Percentiles rank a stretch among this genome's conserved stretches.
phyloP scores from a whole-genome alignment of 2,888 invertebrate genomes.

The Stenchaetothrips biformis region DNA sequence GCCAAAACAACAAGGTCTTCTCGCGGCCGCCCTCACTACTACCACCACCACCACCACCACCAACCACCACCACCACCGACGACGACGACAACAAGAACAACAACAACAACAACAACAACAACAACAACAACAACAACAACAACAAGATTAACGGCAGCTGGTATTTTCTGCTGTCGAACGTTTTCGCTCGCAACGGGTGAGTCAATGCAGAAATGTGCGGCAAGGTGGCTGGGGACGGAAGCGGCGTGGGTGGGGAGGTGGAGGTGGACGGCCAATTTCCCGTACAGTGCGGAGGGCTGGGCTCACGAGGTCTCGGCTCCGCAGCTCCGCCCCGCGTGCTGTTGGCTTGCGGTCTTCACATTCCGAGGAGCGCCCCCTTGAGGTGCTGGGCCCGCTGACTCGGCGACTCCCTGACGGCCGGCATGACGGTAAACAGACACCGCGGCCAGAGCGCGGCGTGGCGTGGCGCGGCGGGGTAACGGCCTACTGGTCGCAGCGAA shows the following conservation, averaged over 20 bases:
- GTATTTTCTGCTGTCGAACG: neutral
- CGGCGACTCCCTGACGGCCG: too few species aligned
- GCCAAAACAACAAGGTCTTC: neutral
- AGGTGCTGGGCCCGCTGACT: neutral
- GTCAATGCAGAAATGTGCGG: neutral
- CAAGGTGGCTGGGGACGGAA: neutral
- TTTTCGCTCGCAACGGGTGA: neutral
- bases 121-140: neutral
- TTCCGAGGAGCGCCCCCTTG: neutral
- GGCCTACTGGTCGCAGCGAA: neutral
- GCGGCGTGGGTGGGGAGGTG: neutral
- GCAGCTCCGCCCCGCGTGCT: neutral
- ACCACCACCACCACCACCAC: too few species aligned
- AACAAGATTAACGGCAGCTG: neutral
- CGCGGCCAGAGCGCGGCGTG: neutral
- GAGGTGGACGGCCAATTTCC: neutral
- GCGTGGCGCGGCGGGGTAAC: neutral
- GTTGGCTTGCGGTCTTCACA: neutral
- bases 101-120: neutral
- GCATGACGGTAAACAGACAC: constrained; percentile 2
- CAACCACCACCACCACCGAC: neutral
- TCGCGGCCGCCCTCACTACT: neutral
- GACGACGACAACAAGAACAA: neutral
- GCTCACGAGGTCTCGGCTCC: neutral
- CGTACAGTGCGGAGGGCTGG: neutral